Evolutionary conservation across 2,888 invertebrate genomes (phyloP), one percentile per base, ranked within the genome.

Genomic region (Ophion ellenae): DNA sequence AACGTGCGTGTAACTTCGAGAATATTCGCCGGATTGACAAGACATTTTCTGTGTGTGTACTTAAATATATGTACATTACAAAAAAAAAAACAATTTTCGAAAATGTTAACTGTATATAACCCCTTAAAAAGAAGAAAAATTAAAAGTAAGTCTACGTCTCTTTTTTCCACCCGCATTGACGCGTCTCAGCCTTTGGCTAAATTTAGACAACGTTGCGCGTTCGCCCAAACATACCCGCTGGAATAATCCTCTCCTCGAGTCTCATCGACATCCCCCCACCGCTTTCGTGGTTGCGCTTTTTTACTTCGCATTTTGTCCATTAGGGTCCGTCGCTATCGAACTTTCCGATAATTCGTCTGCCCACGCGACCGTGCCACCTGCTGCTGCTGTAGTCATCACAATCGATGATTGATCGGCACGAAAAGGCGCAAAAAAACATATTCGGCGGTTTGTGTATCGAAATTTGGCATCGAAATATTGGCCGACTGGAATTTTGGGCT

Each of bases 161-260:
- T 80, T 74, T 85, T 59, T 32, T 67, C 53, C 63, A 84, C 83
- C 75, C 73, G 87, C 88, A 88, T 87, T 88, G 81, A 84, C 88
- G 89, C 83, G 87, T 89, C 88, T 88, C 86, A 88, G 88, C 82
- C 66, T 81, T 81, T 83, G 17, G 71, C 92, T 90, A 91, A 91
- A 92, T 91, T 90, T 92, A 92, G 91, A 83, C 11, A 88, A 84
- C 89, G 89, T 90, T 89, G 89, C 89, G 66, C 79, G 32, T 66
- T 36, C 40, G 82, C 89, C 89, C 89, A 91, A 53, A 53, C 5
- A 53, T 53, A 6, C 9, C 40, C 90, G 90, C 90, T 90, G 91
- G 90, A 92, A 91, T 92, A 91, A 92, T 92, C 90, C 89, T 90
- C 91, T 92, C 90, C 89, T 90, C 91, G 89, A 88, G 88, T 89